phyloP scores from a whole-genome alignment of 2,888 invertebrate species.

The Pseudolycoriella hygida region DNA sequence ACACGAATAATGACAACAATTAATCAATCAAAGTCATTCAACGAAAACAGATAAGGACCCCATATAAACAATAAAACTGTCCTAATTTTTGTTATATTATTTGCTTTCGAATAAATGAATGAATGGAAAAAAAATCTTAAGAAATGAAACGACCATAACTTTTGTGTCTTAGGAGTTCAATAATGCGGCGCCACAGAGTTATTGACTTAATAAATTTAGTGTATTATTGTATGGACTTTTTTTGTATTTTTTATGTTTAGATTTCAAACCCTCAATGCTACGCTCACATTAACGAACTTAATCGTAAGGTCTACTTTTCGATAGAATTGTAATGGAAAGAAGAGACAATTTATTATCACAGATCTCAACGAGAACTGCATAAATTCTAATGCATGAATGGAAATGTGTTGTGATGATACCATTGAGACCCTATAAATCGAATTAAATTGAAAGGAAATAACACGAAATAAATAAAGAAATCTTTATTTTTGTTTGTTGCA shows the following conservation, averaged over 20 bases:
- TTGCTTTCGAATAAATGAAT: neutral
- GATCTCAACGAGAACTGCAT: too few species aligned
- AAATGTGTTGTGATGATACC: too few species aligned
- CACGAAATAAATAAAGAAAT: too few species aligned
- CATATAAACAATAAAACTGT: neutral
- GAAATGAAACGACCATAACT: neutral
- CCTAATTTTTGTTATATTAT: neutral
- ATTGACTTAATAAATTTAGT: neutral
- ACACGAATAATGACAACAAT: neutral
- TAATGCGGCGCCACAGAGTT: neutral
- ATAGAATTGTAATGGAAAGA: too few species aligned
- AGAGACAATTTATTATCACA: too few species aligned
- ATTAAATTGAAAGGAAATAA: too few species aligned
- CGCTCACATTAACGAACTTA: too few species aligned
- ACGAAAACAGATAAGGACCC: neutral
- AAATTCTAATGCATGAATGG: too few species aligned
- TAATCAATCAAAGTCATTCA: neutral
- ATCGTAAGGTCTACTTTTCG: too few species aligned
- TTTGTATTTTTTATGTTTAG: neutral
- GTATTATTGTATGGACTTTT: neutral
- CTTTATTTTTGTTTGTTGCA: too few species aligned
- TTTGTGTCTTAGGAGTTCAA: neutral
- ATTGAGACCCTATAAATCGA: too few species aligned
- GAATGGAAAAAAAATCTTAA: too few species aligned
- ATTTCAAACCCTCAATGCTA: neutral